phyloP scores from a whole-genome alignment of 2,888 invertebrate genomes.

The Acanthosepion lycidas region DNA sequence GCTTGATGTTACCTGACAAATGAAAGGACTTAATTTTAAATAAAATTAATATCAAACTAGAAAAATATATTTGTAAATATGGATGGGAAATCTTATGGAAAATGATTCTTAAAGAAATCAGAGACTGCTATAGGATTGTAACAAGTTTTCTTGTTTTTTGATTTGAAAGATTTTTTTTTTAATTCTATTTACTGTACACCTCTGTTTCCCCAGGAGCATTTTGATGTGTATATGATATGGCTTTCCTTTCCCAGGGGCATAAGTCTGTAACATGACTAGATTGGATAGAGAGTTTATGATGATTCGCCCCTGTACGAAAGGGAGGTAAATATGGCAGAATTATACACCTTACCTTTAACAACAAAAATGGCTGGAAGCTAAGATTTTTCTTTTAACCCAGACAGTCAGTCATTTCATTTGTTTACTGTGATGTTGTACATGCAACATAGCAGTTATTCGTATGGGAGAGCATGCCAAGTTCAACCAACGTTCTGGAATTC shows the following conservation, averaged over 20 bases:
- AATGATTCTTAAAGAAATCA: neutral
- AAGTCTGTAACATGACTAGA: neutral
- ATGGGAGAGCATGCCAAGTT: too few species aligned
- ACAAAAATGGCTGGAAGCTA: neutral
- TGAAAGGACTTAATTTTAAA: too few species aligned
- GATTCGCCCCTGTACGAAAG: neutral
- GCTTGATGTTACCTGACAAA: too few species aligned
- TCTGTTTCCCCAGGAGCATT: neutral
- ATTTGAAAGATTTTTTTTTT: neutral
- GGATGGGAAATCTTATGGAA: too few species aligned
- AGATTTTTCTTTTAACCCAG: neutral
- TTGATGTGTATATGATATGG: neutral
- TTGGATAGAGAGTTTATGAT: neutral
- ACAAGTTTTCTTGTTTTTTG: neutral
- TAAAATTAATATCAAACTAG: too few species aligned
- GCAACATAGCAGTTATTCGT: too few species aligned
- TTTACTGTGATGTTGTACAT: neutral
- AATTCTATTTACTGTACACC: neutral
- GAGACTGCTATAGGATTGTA: neutral
- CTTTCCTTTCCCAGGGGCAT: neutral
- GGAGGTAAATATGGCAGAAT: neutral
- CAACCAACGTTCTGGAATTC: too few species aligned
- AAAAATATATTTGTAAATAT: too few species aligned
- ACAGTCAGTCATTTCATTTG: neutral
- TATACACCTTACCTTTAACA: neutral